phyloP scores from a whole-genome alignment of 2,888 invertebrate species.

The Agriotes lineatus region DNA sequence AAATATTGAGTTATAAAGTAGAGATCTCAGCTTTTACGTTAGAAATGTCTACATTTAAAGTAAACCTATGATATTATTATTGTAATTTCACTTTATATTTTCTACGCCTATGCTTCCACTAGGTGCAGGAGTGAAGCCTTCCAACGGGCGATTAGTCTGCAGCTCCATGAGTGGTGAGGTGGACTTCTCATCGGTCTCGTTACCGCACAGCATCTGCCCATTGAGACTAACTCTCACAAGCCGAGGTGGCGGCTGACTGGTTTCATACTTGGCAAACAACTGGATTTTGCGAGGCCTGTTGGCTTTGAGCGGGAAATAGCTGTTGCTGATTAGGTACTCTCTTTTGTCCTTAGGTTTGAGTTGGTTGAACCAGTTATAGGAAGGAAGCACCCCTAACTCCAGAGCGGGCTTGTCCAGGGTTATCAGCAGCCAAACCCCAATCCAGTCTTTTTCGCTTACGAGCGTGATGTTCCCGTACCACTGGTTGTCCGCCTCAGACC shows the following conservation, averaged over 20 bases:
- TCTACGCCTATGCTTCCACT: no score
- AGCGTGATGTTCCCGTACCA: slow-evolving; percentile 74
- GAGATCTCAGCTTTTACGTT: no score
- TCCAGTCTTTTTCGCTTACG: slow-evolving; percentile 69
- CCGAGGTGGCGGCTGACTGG: slow-evolving; percentile 66
- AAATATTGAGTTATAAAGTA: no score
- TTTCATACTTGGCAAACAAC: slow-evolving; percentile 73
- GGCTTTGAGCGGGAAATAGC: slow-evolving; percentile 70
- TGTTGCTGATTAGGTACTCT: slow-evolving; percentile 70
- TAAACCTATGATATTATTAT: no score
- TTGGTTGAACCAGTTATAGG: slow-evolving; percentile 71
- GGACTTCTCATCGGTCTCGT: slow-evolving; percentile 43
- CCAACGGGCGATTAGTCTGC: no score
- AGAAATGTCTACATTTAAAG: no score
- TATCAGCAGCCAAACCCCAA: slow-evolving; percentile 66
- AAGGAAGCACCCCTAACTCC: slow-evolving; percentile 36
- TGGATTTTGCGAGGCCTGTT: slow-evolving; percentile 70
- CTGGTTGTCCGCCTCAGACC: slow-evolving; percentile 69
- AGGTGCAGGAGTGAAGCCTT: no score
- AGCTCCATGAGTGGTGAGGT: no score
- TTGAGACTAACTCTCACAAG: slow-evolving; percentile 69
- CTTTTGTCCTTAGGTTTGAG: slow-evolving; percentile 67
- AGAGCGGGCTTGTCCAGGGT: slow-evolving; percentile 58
- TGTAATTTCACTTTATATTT: no score
- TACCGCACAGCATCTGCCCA: slow-evolving; percentile 71